phyloP scores from a whole-genome alignment of 2,888 invertebrate genomes.

The Synergus gifuensis region DNA sequence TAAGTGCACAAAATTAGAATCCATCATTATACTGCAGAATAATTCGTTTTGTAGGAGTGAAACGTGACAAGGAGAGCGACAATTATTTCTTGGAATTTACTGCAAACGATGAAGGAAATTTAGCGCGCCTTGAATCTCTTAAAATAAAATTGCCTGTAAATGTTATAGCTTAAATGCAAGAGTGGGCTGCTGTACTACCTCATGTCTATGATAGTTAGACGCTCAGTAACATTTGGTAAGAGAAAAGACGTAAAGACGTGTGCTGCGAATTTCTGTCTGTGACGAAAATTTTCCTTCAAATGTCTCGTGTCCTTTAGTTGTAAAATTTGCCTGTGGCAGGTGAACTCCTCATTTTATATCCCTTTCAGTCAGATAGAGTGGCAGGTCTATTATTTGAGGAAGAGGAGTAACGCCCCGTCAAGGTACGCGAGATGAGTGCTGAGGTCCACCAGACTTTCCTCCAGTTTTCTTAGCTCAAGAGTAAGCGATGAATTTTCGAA shows the following conservation, averaged over 20 bases:
- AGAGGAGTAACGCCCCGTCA: constrained; percentile 28
- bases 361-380: constrained; percentile 26
- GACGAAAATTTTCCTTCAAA: constrained; percentile 23
- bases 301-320: constrained; percentile 21
- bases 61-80: background rate
- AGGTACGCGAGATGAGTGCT: constrained; percentile 18
- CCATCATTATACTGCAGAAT: no score
- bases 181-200: background rate
- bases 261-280: background rate
- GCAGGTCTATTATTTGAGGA: constrained; percentile 30
- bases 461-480: background rate
- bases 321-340: constrained; percentile 27
- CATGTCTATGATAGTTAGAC: no score
- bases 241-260: background rate
- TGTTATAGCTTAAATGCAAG: background rate
- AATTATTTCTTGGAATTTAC: background rate
- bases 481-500: background rate
- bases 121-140: background rate
- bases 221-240: background rate
- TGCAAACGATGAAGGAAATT: background rate
- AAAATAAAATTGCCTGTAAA: background rate
- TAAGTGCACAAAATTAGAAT: no score
- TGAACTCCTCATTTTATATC: constrained; percentile 30
- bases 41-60: background rate
- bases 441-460: constrained; percentile 7